Evolutionary conservation across 2,797 vertebrate species (phyloP), one percentile per base, ranked within the genome.

Genomic region (Knipowitschia caucasica): DNA sequence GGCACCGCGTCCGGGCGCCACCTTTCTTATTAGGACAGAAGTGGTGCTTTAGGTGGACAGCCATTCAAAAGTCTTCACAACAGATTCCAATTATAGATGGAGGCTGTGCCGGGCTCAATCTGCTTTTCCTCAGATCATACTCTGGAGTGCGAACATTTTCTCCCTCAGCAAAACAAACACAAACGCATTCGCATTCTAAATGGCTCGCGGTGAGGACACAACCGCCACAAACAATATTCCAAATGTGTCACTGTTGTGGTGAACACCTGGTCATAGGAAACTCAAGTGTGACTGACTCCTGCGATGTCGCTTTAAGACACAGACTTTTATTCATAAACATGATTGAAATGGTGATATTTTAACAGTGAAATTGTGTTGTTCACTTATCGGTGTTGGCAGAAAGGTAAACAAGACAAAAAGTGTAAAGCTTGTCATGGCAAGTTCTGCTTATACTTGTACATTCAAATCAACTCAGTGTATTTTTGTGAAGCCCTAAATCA

Each of bases 1-100:
- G 50, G 66, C 61, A 55, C 77, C 61, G 64, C 69, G 76, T 74
- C 72, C 66, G 61, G 52, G 56, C 25, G 35, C 67, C 65, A 69
- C 62, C 50, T 73, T 86, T 82, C 71, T 76, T 70, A 83, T 87
- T 85, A 86, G 58, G 65, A 73, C 69, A 61, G 72, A 64, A 74
- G 71, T 65, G 62, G 29, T 17, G 54, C 43, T 75, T 77, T 78
- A 64, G 75, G 71, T 63, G 78, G 67, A 63, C 70, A 60, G 62
- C 45, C 68, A 8, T 76, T 86, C 67, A 71, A 88, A 89, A 75
- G 59, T 68, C 77, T 86, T 86, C 89, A 77, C 89, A 91, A 88
- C 77, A 88, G 89, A 85, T 90, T 91, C 83, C 90, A 90, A 87
- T 92, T 92, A 93, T 84, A 91, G 89, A 93, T 93, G 86, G 85